Conservation (phyloP, 92 coral and sea anemone genomes). For the Umimayanthus chanpuru region DNA sequence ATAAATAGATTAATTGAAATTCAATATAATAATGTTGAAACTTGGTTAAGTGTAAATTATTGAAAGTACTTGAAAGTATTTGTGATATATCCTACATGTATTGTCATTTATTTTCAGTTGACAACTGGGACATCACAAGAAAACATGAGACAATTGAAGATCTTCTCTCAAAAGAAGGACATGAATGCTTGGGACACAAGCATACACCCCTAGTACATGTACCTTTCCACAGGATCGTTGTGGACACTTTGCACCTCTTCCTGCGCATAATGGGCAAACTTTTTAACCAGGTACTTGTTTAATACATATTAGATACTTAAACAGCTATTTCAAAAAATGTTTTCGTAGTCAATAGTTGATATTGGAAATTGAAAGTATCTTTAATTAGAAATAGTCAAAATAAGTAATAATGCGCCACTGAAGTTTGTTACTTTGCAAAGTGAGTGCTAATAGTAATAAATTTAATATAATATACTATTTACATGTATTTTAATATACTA, state of each 20-base stretch:
- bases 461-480: too few species aligned
- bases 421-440: too few species aligned
- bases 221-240: conserved; percentile 6
- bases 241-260: conserved; percentile 46
- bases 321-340: background rate
- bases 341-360: background rate
- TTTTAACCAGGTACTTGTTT: conserved; percentile 49
- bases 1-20: too few species aligned
- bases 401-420: too few species aligned
- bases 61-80: too few species aligned
- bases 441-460: too few species aligned
- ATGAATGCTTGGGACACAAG: background rate
- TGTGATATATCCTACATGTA: too few species aligned
- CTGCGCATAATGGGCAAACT: conserved; percentile 49
- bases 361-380: background rate
- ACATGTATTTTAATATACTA: too few species aligned
- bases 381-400: background rate
- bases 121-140: conserved; percentile 7
- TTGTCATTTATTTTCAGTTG: background rate
- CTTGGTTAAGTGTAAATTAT: background rate
- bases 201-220: background rate
- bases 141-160: background rate
- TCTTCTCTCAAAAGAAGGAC: background rate
- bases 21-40: background rate
- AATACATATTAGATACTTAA: conserved; percentile 18